Base-by-base conservation (phyloP, 2,113 vertebrate genomes). In the Pogonocichla stellata region DNA sequence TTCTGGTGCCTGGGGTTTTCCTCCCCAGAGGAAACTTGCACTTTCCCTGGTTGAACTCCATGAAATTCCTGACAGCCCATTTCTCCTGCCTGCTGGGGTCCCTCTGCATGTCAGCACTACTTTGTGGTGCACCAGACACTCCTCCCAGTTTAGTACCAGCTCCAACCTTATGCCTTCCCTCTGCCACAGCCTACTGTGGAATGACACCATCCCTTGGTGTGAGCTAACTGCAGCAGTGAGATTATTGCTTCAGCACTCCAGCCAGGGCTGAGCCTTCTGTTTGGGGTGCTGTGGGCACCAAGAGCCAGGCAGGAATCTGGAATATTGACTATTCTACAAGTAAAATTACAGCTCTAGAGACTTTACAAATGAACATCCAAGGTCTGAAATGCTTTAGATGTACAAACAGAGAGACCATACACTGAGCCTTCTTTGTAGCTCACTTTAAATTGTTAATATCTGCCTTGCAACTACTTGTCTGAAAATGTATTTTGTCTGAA, bases 51-150 rank as follows among this genome's bases (percentile, higher is more conserved):
- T 3, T 77, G 40, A 80, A 64, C 33, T 42, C 34, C 50, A 51
- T 0, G 0, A 60, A 4, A 13, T 5, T 70, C 24, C 62, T 33
- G 12, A 54, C 9, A 67, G 28, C 14, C 33, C 9, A 7, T 61
- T 70, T 57, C 42, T 87, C 7, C 50, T 56, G 10, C 31, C 23
- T 56, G 18, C 18, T 25, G 6, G 58, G 5, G 15, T 50, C 8
- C 31, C 16, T 53, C 31, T 36, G 48, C 24, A 47, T 42, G 50
- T 31, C 50, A 69, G 29, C 40, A 73, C 0, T 0, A 28, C 29
- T 18, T 1, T 8, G 25, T 24, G 25, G 17, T 70, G 25, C 33
- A 19, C 33, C n/a, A 42, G 42, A 8, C 26, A 19, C 36, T 42
- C 25, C n/a, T 88, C 19, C 28, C 38, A 34, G 33, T 31, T 80